phyloP scores from a whole-genome alignment of 2,797 vertebrate genomes.

The Paguma larvata region DNA sequence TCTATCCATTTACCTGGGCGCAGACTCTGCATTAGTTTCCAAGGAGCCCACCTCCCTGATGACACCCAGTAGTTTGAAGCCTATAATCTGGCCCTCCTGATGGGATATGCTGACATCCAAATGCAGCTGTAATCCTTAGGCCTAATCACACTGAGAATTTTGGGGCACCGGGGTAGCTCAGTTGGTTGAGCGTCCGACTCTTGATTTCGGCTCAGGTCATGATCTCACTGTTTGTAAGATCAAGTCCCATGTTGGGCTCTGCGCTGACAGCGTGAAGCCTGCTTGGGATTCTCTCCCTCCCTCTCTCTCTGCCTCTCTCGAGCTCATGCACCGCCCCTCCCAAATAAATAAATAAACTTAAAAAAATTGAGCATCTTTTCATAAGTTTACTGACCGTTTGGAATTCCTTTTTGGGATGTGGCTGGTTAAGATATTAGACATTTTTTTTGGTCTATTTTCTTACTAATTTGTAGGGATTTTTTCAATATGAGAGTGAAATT shows the following conservation, averaged over 20 bases:
- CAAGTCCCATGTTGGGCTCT: too few species aligned
- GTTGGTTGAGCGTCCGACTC: too few species aligned
- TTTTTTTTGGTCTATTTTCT: background rate
- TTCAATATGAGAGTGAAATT: background rate
- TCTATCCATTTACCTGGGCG: background rate
- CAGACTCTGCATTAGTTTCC: background rate
- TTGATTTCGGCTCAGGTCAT: too few species aligned
- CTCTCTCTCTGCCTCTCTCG: too few species aligned
- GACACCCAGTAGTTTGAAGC: background rate
- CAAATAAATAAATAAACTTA: too few species aligned
- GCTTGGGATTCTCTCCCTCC: too few species aligned
- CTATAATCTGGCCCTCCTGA: background rate
- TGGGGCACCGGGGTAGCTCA: too few species aligned
- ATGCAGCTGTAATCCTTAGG: background rate
- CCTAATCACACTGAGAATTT: too few species aligned
- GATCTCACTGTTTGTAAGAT: too few species aligned
- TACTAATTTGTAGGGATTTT: background rate
- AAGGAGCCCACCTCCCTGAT: background rate
- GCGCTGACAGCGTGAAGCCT: too few species aligned
- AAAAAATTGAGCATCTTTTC: background rate
- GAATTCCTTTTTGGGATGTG: background rate
- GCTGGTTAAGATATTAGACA: background rate
- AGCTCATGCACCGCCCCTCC: too few species aligned
- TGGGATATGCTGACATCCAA: background rate
- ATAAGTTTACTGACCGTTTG: background rate